Conservation (phyloP, 2,113 vertebrate species). For the Pogona vitticeps region DNA sequence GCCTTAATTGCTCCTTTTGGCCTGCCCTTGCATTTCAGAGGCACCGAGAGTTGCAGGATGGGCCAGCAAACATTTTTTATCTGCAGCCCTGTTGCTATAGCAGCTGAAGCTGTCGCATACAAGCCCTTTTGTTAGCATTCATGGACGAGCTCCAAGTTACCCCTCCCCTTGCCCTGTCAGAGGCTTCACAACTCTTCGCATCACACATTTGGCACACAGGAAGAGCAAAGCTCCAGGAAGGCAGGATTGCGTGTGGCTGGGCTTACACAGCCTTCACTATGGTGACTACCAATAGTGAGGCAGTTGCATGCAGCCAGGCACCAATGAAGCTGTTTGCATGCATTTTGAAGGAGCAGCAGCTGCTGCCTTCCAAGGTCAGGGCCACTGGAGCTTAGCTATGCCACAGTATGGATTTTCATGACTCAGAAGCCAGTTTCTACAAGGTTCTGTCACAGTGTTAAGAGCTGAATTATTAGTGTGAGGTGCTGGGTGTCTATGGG, state of each 20-base stretch:
- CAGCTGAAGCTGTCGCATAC: constrained; percentile 28
- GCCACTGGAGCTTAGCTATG: not conserved
- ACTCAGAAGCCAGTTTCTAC: not conserved
- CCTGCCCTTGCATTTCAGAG: not conserved
- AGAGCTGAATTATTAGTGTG: not conserved
- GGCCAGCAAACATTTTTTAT: not conserved
- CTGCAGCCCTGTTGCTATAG: constrained; percentile 26
- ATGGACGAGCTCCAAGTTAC: constrained; percentile 9
- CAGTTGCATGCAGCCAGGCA: not conserved
- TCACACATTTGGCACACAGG: not conserved
- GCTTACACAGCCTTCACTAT: not conserved
- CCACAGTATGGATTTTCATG: not conserved
- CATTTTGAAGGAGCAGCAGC: not conserved
- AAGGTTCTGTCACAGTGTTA: not conserved
- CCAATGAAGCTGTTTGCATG: not conserved
- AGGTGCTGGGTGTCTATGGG: not conserved
- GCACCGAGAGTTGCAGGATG: not conserved
- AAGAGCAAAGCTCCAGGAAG: not conserved
- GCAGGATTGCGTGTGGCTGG: not conserved
- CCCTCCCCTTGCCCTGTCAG: not conserved
- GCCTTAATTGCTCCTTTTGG: not conserved
- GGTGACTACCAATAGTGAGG: constrained; percentile 1
- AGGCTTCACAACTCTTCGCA: not conserved
- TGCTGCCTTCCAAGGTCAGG: not conserved
- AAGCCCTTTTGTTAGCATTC: constrained; percentile 33